phyloP scores from a whole-genome alignment of 2,888 invertebrate species.

The Phytoseiulus persimilis region DNA sequence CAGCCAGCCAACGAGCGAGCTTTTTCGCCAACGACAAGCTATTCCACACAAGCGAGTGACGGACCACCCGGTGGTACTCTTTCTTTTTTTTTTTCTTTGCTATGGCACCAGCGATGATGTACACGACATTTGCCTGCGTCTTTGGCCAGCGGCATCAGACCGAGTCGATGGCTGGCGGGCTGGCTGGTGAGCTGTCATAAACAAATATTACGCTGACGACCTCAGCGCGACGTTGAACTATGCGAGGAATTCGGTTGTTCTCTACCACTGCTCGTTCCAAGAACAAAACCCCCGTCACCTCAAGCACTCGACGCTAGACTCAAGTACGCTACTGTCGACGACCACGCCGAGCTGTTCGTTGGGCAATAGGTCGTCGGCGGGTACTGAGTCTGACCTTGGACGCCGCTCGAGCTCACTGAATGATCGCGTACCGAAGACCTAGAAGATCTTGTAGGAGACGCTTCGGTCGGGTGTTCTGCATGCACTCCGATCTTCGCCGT shows the following conservation, averaged over 20 bases:
- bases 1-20: background rate
- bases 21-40: background rate
- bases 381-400: background rate
- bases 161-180: background rate
- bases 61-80: background rate
- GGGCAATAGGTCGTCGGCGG: background rate
- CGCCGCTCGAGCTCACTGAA: background rate
- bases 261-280: background rate
- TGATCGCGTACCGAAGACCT: background rate
- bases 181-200: slow-evolving; percentile 6
- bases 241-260: slow-evolving; percentile 36
- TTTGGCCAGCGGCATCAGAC: background rate
- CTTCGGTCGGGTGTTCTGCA: background rate
- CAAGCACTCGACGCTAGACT: background rate
- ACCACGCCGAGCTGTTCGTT: background rate
- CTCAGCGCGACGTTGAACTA: slow-evolving; percentile 13
- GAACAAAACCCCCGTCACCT: slow-evolving; percentile 5
- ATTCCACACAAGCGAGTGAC: background rate
- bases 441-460: background rate
- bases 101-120: slow-evolving; percentile 5
- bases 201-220: slow-evolving; percentile 16
- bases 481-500: background rate
- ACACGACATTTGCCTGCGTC: background rate
- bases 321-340: background rate
- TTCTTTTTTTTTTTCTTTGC: slow-evolving; percentile 19